Evolutionary conservation across 2,113 vertebrate species (phyloP).

Genomic region (Tamias sibiricus): DNA sequence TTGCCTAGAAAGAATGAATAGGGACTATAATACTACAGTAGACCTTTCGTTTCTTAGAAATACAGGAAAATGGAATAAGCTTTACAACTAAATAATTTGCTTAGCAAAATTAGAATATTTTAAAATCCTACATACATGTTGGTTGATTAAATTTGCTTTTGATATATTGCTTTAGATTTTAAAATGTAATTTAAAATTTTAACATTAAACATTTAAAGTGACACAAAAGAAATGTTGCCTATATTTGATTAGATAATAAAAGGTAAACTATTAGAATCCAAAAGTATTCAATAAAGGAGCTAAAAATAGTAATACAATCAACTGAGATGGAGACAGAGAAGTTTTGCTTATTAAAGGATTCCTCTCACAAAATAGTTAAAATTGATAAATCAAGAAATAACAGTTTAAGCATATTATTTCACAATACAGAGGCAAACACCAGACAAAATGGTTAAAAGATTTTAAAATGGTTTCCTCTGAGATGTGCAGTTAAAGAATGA

Average conservation of each 20-base stretch:
- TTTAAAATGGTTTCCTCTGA: neutral
- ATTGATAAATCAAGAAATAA: neutral
- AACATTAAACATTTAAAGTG: neutral
- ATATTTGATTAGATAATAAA: neutral
- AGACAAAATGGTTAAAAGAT: neutral
- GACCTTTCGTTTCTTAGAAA: neutral
- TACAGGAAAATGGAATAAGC: neutral
- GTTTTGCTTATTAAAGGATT: neutral
- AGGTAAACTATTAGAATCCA: neutral
- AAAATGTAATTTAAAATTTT: neutral
- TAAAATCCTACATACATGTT: neutral
- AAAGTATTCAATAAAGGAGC: neutral
- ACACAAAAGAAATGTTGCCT: neutral
- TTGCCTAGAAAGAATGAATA: neutral
- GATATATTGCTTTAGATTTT: slow-evolving; percentile 1
- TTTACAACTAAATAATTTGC: slow-evolving; percentile 28
- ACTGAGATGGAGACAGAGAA: neutral
- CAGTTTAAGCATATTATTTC: neutral
- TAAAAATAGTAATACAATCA: neutral
- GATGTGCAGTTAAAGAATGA: neutral
- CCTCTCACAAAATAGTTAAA: neutral
- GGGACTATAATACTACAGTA: neutral
- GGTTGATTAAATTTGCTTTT: neutral
- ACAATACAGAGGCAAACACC: neutral
- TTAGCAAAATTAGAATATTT: slow-evolving; percentile 15